These are phyloP conservation scores for Corvus moneduloides DNA, from an alignment of 2,113 vertebrate genomes.

Conservation along the genomic window DNA sequence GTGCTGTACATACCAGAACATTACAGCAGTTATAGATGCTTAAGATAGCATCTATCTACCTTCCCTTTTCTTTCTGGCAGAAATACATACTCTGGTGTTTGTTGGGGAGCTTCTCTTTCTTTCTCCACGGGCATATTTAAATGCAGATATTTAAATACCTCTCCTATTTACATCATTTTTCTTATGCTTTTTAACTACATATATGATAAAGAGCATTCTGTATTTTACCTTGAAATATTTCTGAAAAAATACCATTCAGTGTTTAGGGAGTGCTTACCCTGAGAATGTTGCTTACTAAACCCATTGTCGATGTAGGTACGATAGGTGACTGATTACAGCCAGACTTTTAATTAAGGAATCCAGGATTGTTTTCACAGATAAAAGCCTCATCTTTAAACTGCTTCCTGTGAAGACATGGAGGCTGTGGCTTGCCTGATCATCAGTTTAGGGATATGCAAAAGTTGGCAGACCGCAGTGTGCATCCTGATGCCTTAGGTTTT, in stretches of 20 bases:
- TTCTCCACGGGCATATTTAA: background rate
- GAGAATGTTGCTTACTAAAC: background rate
- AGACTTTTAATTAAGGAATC: background rate
- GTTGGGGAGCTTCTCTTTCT: background rate
- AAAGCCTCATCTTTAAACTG: background rate
- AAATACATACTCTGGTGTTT: background rate
- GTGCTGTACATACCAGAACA: background rate
- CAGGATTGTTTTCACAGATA: background rate
- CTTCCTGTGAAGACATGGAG: background rate
- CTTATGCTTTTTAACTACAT: background rate
- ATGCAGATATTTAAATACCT: background rate
- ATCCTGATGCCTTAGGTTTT: background rate
- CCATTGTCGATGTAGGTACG: fast-evolving
- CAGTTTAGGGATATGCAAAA: background rate
- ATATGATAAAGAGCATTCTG: background rate
- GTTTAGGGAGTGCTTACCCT: background rate
- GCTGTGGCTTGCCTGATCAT: background rate
- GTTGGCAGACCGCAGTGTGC: background rate
- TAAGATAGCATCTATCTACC: background rate
- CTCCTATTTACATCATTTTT: background rate
- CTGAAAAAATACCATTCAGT: background rate
- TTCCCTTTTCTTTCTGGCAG: background rate
- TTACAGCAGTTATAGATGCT: background rate
- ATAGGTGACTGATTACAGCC: background rate
- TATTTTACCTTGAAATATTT: background rate